phyloP scores from a whole-genome alignment of 1,140 invertebrate genomes.

The Lerema accius region DNA sequence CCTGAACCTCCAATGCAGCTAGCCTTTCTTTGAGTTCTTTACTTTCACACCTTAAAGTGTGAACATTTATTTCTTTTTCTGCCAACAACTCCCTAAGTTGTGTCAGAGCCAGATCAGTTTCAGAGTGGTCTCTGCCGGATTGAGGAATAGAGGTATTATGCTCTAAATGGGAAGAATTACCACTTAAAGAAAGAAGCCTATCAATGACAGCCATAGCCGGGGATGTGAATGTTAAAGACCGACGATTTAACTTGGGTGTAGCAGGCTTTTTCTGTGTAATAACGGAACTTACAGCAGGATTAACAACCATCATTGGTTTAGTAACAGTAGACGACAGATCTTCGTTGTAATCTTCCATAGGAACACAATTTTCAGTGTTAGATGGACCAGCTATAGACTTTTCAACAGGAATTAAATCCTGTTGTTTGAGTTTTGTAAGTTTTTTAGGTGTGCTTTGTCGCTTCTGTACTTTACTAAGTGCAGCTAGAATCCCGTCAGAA shows the following conservation, averaged over 20 bases:
- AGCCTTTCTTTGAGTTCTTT: conserved; percentile 71
- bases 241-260: conserved; percentile 63
- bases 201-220: conserved; percentile 78
- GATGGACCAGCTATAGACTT: conserved; percentile 42
- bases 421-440: conserved; percentile 21
- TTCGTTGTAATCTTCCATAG: conserved; percentile 36
- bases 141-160: conserved; percentile 49
- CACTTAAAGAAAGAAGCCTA: conserved; percentile 70
- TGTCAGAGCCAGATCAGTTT: conserved; percentile 61
- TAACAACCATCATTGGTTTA: conserved; percentile 76
- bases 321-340: conserved; percentile 48
- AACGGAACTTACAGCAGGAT: conserved; percentile 63
- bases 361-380: conserved; percentile 16
- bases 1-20: conserved; percentile 60
- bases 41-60: conserved; percentile 63
- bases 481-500: conserved; percentile 58
- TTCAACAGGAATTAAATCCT: conserved; percentile 20
- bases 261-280: conserved; percentile 54
- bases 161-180: conserved; percentile 54
- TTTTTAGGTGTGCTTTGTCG: conserved; percentile 66
- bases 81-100: conserved; percentile 70
- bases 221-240: conserved; percentile 70
- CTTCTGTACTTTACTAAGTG: conserved; percentile 59
- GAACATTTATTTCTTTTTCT: conserved; percentile 72
- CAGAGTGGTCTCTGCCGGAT: conserved; percentile 49